Evolutionary conservation across 2,797 vertebrate genomes (phyloP), one percentile per base, ranked within the genome.

Genomic region (Phoxinus dragarum): DNA sequence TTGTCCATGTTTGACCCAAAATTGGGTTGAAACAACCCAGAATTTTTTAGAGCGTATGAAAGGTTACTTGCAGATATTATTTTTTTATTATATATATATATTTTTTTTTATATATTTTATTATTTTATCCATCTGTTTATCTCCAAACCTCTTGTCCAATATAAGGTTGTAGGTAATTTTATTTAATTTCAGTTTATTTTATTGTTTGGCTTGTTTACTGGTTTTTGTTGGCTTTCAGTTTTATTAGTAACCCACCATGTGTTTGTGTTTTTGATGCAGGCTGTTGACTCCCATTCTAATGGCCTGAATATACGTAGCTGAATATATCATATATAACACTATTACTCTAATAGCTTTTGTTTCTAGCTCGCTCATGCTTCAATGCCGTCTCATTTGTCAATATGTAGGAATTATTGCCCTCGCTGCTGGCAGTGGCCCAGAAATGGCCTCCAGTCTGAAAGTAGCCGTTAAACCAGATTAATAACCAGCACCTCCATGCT

Each of bases 401-500:
- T 87, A 86, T 88, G 90, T 92, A 90, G 88, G 91, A 88, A 59
- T 91, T 85, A 94, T 93, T 91, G 91, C 75, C 81, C 80, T 85
- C 88, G 91, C 92, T 88, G 86, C 80, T 83, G 84, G 91, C 92
- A 21, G 59, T 52, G 52, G 34, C 89, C 86, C 90, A 89, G 87
- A 42, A 52, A 76, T n/a, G 36, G 73, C 76, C 44, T 31, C 68
- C 67, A 38, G 89, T 89, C 89, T 89, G 88, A 83, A 87, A 68
- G 86, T 89, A 42, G 81, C 91, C 88, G 89, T 92, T 93, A 90
- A 87, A 89, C 47, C 88, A 93, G 91, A 91, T 93, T 94, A 94
- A 93, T 93, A 93, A 90, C 80, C 76, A 3, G 3, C 81, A 89
- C 83, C 88, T 87, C 87, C 85, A 88, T 91, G 86, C 86, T 88